These are phyloP conservation scores for Ceyx melanurus DNA, from an alignment of 2,113 vertebrate genomes.

Conservation along the genomic window DNA sequence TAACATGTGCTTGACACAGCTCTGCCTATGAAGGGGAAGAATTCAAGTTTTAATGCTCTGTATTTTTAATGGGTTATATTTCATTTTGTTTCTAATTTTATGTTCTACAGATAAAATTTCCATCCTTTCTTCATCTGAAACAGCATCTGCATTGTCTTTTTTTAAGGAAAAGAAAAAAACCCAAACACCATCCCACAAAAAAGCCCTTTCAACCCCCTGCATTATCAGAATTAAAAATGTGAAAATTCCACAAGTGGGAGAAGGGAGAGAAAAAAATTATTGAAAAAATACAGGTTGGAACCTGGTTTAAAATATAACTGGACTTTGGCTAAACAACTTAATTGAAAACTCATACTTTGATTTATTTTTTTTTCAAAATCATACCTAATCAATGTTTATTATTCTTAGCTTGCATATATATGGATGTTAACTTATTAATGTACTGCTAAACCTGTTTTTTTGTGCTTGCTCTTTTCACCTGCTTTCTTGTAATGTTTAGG, in stretches of 20 bases:
- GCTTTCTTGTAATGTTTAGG: neutral
- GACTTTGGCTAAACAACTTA: neutral
- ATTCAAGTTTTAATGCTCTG: neutral
- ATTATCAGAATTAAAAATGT: neutral
- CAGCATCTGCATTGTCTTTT: neutral
- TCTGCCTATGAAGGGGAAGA: neutral
- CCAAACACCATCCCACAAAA: neutral
- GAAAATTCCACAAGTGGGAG: neutral
- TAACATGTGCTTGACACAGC: neutral
- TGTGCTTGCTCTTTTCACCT: neutral
- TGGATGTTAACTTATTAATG: neutral
- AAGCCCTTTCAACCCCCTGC: accelerated
- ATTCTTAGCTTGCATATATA: neutral
- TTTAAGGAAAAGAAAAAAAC: neutral
- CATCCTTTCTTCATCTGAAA: neutral
- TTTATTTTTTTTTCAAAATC: neutral
- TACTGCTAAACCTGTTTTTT: neutral
- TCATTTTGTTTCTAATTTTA: neutral
- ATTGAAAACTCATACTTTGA: neutral
- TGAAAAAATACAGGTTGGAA: neutral
- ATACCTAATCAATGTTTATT: neutral
- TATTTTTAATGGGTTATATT: neutral
- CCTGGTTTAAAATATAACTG: neutral
- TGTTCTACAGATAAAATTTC: neutral
- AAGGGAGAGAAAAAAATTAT: neutral